Percentiles rank a stretch among this genome's conserved stretches.
These are phyloP conservation scores for Myiozetetes cayanensis DNA, from an alignment of 2,113 vertebrate species.

Conservation along the genomic window DNA sequence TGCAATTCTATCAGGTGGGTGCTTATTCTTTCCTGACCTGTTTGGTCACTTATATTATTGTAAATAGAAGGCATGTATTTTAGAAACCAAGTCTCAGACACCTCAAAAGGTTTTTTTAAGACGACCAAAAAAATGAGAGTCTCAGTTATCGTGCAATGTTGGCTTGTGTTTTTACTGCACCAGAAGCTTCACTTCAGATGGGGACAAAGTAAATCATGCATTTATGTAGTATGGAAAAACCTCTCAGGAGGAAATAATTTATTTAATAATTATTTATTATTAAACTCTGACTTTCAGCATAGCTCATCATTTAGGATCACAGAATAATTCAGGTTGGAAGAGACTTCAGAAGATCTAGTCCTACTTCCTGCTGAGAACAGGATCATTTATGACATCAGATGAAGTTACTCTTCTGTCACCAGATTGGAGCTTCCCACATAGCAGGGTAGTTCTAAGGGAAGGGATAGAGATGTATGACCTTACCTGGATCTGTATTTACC, in stretches of 20 bases:
- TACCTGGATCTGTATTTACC: slow-evolving; percentile 92
- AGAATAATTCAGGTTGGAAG: neutral
- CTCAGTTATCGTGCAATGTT: neutral
- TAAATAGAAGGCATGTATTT: neutral
- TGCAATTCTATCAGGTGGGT: neutral
- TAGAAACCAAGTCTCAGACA: neutral
- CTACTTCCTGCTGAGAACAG: neutral
- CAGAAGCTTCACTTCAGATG: neutral
- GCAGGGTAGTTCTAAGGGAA: neutral
- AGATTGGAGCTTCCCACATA: neutral
- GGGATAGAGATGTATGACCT: neutral
- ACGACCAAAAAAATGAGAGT: neutral
- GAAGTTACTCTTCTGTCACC: neutral
- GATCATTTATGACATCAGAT: neutral
- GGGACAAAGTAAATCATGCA: neutral
- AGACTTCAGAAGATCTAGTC: neutral
- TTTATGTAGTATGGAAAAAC: neutral
- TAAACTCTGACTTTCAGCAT: neutral
- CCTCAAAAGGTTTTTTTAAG: neutral
- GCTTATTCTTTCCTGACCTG: neutral
- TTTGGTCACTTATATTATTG: neutral
- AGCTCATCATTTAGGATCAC: neutral
- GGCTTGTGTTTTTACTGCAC: neutral
- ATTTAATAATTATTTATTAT: neutral
- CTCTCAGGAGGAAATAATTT: neutral